These are phyloP conservation scores for Cuculus canorus DNA, from an alignment of 2,797 vertebrate species.

Conservation along the genomic window DNA sequence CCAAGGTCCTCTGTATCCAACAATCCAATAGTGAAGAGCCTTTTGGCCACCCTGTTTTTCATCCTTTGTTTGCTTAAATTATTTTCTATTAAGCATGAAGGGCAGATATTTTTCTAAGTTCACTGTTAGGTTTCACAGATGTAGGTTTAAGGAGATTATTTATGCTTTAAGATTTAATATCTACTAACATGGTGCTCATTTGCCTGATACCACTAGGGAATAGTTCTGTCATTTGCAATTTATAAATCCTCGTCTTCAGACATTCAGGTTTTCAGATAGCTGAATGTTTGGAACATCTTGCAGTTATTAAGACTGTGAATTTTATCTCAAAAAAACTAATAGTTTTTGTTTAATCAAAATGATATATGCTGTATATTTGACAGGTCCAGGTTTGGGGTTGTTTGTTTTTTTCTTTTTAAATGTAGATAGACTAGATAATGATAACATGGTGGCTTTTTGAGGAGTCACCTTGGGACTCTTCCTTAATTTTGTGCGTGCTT, in stretches of 20 bases:
- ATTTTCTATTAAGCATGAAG: not conserved
- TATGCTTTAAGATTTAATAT: constrained; percentile 54
- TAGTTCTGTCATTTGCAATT: constrained; percentile 63
- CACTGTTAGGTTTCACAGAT: constrained; percentile 42
- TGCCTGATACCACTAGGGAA: constrained; percentile 31
- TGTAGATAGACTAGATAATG: not conserved
- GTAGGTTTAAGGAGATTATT: constrained; percentile 57
- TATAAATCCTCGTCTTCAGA: constrained; percentile 48
- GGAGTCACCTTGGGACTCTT: not conserved
- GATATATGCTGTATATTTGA: not conserved
- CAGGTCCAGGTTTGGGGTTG: not conserved
- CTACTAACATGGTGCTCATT: constrained; percentile 48
- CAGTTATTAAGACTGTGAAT: constrained; percentile 6
- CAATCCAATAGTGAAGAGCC: not conserved
- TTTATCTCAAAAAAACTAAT: constrained; percentile 25
- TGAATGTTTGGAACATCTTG: not conserved
- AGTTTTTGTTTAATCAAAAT: not conserved
- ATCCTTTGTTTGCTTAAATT: not conserved
- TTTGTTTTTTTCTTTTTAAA: not conserved
- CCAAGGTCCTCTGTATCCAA: not conserved
- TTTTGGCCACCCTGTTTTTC: not conserved
- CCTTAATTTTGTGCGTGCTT: not conserved
- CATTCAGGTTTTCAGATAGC: not conserved
- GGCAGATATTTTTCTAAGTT: constrained; percentile 27
- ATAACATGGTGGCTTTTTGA: not conserved